These are phyloP conservation scores for Callocephalon fimbriatum DNA, from an alignment of 2,113 vertebrate species.

Conservation along the genomic window DNA sequence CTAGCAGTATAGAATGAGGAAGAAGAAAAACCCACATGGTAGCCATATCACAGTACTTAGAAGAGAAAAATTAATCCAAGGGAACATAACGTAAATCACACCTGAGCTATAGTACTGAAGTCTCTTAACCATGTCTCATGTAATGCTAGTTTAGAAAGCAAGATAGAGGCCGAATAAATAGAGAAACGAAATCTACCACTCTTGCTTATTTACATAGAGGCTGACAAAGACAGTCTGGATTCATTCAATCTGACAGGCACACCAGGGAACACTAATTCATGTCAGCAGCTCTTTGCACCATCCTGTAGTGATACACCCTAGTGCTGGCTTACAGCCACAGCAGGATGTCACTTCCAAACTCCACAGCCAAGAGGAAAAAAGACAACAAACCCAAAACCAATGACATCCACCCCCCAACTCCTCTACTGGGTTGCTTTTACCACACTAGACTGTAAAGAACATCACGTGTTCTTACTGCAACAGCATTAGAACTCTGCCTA, in stretches of 20 bases:
- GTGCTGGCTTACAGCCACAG: not conserved
- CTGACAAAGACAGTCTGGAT: constrained; percentile 31
- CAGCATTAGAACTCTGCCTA: not conserved
- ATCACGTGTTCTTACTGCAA: not conserved
- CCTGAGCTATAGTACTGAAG: not conserved
- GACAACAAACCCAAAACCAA: not conserved
- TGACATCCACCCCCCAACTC: not conserved
- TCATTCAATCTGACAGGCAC: constrained; percentile 17
- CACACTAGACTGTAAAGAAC: not conserved
- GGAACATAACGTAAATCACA: not conserved
- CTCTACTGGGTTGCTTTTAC: not conserved
- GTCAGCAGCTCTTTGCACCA: constrained; percentile 6
- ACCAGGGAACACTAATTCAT: constrained; percentile 11
- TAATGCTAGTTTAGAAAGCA: not conserved
- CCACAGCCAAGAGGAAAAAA: not conserved
- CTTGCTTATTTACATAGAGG: not conserved
- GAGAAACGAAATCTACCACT: not conserved
- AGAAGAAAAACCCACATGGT: not conserved
- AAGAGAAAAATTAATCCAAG: not conserved
- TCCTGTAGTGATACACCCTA: not conserved
- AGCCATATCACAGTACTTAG: not conserved
- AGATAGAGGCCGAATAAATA: not conserved
- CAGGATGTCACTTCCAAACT: not conserved
- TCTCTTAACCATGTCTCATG: not conserved
- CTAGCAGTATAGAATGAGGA: not conserved